These are phyloP conservation scores for Brienomyrus brachyistius DNA, from an alignment of 2,113 vertebrate species.

Conservation along the genomic window DNA sequence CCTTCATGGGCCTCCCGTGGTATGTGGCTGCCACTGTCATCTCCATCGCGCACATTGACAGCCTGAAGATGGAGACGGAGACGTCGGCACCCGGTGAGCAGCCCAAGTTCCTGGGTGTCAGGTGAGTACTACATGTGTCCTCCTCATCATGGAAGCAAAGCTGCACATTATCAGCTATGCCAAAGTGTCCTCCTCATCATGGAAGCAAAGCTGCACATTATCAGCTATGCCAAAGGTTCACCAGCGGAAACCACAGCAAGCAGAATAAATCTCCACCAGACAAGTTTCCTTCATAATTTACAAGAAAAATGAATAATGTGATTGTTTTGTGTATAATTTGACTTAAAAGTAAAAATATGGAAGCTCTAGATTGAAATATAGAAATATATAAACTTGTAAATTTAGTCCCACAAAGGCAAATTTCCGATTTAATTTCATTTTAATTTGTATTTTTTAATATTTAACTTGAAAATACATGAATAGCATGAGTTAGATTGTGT, in stretches of 20 bases:
- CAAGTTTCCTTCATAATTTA: neutral
- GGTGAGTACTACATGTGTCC: slow-evolving; percentile 54
- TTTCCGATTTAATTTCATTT: neutral
- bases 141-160: neutral
- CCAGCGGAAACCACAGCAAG: neutral
- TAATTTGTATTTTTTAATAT: neutral
- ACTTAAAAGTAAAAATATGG: neutral
- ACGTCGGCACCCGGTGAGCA: slow-evolving; percentile 92
- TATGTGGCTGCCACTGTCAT: slow-evolving; percentile 96
- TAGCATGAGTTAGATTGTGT: neutral
- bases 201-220: neutral
- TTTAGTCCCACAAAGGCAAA: neutral
- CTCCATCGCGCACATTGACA: slow-evolving; percentile 96
- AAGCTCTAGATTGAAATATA: neutral
- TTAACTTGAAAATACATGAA: neutral
- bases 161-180: neutral
- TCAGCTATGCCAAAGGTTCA: neutral
- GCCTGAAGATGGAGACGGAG: slow-evolving; percentile 96
- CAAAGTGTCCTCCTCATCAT: neutral
- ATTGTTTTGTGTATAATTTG: neutral
- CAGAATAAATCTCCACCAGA: neutral
- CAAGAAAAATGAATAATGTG: neutral
- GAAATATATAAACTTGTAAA: neutral
- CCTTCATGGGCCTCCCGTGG: slow-evolving; percentile 94
- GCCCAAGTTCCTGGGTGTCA: slow-evolving; percentile 93